Percentiles rank a stretch among this genome's conserved stretches.
Conservation (phyloP, 2,113 vertebrate genomes). For the Pluvialis apricaria region DNA sequence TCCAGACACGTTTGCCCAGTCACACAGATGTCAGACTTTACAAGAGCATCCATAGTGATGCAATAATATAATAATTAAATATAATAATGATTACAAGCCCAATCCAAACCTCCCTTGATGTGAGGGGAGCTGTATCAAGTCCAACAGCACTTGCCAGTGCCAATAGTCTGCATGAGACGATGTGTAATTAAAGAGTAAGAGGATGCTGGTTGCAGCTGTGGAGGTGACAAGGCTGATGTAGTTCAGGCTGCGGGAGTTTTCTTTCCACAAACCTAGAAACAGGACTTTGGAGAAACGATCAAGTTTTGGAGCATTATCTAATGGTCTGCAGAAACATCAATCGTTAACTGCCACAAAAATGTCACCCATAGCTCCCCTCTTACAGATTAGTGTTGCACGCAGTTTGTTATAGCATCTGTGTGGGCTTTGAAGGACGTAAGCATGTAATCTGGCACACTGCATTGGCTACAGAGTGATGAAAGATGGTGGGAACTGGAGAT, state of each 20-base stretch:
- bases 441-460: neutral
- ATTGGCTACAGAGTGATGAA: neutral
- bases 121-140: neutral
- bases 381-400: neutral
- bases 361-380: neutral
- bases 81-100: neutral
- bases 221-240: neutral
- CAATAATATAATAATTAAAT: neutral
- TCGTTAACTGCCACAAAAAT: neutral
- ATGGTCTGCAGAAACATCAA: neutral
- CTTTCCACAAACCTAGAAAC: neutral
- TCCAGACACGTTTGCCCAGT: neutral
- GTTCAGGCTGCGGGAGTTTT: neutral
- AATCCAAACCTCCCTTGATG: neutral
- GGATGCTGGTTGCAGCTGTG: constrained; percentile 14
- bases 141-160: neutral
- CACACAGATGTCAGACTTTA: neutral
- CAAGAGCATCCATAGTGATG: neutral
- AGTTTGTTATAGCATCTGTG: neutral
- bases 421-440: neutral
- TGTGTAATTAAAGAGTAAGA: neutral
- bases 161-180: neutral
- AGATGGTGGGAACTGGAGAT: neutral
- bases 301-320: neutral
- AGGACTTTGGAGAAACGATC: neutral